Base-by-base conservation (phyloP, 2,113 vertebrate species). In the Australoheros scitulus region DNA sequence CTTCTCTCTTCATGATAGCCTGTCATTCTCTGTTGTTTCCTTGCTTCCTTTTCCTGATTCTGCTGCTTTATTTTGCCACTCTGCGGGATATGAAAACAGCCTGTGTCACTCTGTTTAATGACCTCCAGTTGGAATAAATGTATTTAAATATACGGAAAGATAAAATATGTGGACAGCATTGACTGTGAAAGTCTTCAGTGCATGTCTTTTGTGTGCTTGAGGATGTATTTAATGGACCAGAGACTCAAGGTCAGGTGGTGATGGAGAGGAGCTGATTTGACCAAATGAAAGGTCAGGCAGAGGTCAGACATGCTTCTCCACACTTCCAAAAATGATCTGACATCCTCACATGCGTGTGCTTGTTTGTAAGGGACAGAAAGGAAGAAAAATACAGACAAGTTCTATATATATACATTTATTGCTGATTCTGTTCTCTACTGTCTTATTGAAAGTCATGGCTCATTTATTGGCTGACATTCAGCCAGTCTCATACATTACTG, bases 381-480 rank as follows among this genome's bases (percentile, higher is more conserved):
- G 24, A 63, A 26, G 11, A 47, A 84, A 84, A 84, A 80, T 76
- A 75, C 76, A 43, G 76, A 63, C 87, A 85, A 89, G 84, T 81
- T 83, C 82, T 84, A 87, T 89, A 80, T 89, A 80, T 52, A 86
- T 87, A 72, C 80, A 63, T 84, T 77, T 92, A 85, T 88, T 88
- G 89, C 92, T 90, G 91, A 92, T 85, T 85, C 70, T 10, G 92
- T 90, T 78, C 80, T 79, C 38, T 14, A 85, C 85, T 77, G 76
- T 89, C 81, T 91, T 83, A 74, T 63, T 86, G 84, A 93, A 92
- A 91, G 93, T 91, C 90, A 90, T 75, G 87, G 83, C 90, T 93
- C 89, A 91, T 92, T 94, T 90, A 61, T 85, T 79, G 78, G 88
- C 89, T 91, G 92, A 91, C 77, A 87, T 93, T 90, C 91, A 86